These are phyloP conservation scores for Tenthredo livida DNA, from an alignment of 2,888 invertebrate species.

Conservation along the genomic window DNA sequence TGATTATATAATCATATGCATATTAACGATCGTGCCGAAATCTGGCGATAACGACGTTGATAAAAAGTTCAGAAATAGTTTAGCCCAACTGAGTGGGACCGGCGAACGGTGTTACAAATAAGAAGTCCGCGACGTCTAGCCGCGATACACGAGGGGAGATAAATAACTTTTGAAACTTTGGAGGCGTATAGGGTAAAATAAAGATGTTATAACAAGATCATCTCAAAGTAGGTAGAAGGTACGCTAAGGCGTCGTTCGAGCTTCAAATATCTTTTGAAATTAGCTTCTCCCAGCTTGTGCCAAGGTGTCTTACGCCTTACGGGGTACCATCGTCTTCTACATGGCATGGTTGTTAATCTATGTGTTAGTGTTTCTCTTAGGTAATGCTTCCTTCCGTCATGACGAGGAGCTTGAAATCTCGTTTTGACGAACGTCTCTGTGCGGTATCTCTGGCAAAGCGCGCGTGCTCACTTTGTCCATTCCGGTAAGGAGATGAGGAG, in stretches of 20 bases:
- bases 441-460: constrained; percentile 29
- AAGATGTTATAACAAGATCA: constrained; percentile 44
- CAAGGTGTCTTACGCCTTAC: constrained; percentile 15
- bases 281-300: neutral
- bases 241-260: constrained; percentile 33
- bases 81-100: neutral
- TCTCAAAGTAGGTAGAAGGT: neutral
- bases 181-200: constrained; percentile 25
- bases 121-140: neutral
- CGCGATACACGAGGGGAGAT: constrained; percentile 27
- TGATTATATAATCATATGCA: neutral
- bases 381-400: constrained; percentile 32
- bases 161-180: constrained; percentile 32
- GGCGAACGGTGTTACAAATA: too few relatives aligned
- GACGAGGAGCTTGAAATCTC: constrained; percentile 34
- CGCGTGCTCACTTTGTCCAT: constrained; percentile 12
- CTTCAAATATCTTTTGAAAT: constrained; percentile 40
- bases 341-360: neutral
- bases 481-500: neutral
- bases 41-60: neutral
- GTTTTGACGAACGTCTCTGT: constrained; percentile 30
- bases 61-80: constrained; percentile 23
- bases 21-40: constrained; percentile 6
- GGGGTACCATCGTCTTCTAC: constrained; percentile 1
- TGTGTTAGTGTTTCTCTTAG: constrained; percentile 10